Base-by-base conservation (phyloP, 2,797 vertebrate species). In the Cottoperca gobio region DNA sequence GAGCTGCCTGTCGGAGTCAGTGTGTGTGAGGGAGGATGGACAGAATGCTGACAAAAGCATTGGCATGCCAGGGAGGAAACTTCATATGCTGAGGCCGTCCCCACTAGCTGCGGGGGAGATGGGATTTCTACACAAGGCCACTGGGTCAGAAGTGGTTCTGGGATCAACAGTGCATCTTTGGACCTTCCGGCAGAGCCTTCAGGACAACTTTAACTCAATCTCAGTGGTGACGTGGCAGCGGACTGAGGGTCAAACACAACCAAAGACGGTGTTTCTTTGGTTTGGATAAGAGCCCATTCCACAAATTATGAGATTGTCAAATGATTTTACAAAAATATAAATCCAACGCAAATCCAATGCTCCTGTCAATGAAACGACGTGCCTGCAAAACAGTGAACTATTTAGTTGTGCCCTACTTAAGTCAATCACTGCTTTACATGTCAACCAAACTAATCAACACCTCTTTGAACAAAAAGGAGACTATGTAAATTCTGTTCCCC, bases 1-100 rank as follows among this genome's bases (percentile, higher is more conserved):
- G 4, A 69, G 76, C 83, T 75, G 80, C 74, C 72, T 39, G 81
- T 69, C 80, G 81, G 83, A 86, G 76, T 87, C 84, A 31, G n/a
- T n/a, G 77, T 69, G 79, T 83, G 80, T 79, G 81, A 73, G 45
- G 62, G 21, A 78, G 86, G 76, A 91, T 60, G 78, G 85, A 81
- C 79, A 81, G 91, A 91, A 90, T 91, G 89, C 89, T 92, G 91
- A 93, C 88, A 53, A 80, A 84, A 77, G 86, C 40, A 81, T 90
- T 83, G 85, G 81, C 86, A 83, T 89, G 89, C 83, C 81, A 64
- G 40, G 23, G 59, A 86, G 80, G 77, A 86, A 86, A 86, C 75
- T 80, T 81, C 82, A 81, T 81, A 70, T 40, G 81, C 81, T 46
- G 82, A 85, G 84, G 69, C 76, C 74, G 75, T 76, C 80, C 75